phyloP scores from a whole-genome alignment of 2,113 vertebrate genomes.

The Mixornis gularis region DNA sequence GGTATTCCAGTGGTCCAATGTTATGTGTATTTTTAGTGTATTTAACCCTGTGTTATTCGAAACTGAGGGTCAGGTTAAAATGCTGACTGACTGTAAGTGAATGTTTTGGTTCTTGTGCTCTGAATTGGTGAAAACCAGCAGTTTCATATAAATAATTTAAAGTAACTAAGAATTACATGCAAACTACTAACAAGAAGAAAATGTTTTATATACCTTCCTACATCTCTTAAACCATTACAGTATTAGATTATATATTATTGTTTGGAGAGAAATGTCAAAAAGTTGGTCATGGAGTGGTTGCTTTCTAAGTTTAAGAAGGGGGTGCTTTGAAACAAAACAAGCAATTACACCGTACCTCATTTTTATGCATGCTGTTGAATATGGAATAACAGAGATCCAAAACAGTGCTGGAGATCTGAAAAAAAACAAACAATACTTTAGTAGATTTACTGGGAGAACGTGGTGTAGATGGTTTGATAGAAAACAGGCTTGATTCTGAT shows the following conservation, averaged over 20 bases:
- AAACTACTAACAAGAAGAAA: background rate
- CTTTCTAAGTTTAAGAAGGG: background rate
- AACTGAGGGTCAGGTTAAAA: background rate
- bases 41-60: background rate
- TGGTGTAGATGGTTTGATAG: background rate
- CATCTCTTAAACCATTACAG: background rate
- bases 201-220: conserved; percentile 33
- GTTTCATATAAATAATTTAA: background rate
- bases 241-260: background rate
- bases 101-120: conserved; percentile 17
- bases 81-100: conserved; percentile 18
- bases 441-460: background rate
- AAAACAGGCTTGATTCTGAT: background rate
- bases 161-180: background rate
- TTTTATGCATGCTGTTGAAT: conserved; percentile 53
- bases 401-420: conserved; percentile 58
- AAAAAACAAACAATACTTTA: background rate
- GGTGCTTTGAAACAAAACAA: background rate
- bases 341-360: conserved; percentile 14
- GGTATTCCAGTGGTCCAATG: background rate
- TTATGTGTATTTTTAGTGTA: background rate
- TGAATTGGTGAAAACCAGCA: conserved; percentile 50
- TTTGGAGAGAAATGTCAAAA: background rate
- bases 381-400: conserved; percentile 69
- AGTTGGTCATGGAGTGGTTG: background rate